phyloP scores from a whole-genome alignment of 2,797 vertebrate species.

The Sebastes vulpes region DNA sequence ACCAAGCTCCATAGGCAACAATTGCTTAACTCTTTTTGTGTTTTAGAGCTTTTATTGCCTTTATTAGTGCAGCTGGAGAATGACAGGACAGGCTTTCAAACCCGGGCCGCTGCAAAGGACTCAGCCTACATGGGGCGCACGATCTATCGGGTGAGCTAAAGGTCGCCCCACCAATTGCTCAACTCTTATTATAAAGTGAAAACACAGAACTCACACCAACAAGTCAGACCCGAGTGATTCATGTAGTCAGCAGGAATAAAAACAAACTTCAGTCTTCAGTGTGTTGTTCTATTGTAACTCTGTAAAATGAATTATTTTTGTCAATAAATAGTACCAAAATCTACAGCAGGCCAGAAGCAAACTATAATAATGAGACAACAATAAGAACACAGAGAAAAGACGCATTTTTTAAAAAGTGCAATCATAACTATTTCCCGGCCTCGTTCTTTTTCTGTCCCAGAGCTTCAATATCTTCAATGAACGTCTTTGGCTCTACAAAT shows the following conservation, averaged over 20 bases:
- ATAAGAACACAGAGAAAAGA: slow-evolving; percentile 39
- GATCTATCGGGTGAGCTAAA: no score
- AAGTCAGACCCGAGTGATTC: slow-evolving; percentile 12
- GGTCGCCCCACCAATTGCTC: slow-evolving; percentile 4
- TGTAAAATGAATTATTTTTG: slow-evolving; percentile 37
- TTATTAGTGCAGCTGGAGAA: not conserved
- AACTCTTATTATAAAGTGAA: slow-evolving; percentile 17
- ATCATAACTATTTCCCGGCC: slow-evolving; percentile 60
- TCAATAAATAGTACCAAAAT: slow-evolving; percentile 45
- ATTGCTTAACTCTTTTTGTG: slow-evolving; percentile 3
- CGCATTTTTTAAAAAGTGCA: slow-evolving; percentile 34
- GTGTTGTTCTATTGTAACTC: slow-evolving; percentile 11
- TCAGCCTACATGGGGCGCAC: no score
- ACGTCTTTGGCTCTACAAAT: slow-evolving; percentile 54
- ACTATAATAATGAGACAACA: slow-evolving; percentile 47
- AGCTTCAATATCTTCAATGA: slow-evolving; percentile 51
- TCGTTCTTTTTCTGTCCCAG: slow-evolving; percentile 57
- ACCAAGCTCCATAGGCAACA: not conserved
- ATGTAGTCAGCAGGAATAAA: slow-evolving; percentile 14
- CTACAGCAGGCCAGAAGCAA: slow-evolving; percentile 35
- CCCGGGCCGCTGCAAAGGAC: no score
- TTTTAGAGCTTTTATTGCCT: no score
- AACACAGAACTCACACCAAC: slow-evolving; percentile 23
- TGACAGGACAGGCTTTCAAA: no score
- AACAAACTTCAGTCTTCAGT: not conserved